A percentile compares a stretch with the other conserved stretches of the same genome.
These are phyloP conservation scores for Phoxinus dragarum DNA, from an alignment of 2,797 vertebrate genomes.

Conservation along the genomic window DNA sequence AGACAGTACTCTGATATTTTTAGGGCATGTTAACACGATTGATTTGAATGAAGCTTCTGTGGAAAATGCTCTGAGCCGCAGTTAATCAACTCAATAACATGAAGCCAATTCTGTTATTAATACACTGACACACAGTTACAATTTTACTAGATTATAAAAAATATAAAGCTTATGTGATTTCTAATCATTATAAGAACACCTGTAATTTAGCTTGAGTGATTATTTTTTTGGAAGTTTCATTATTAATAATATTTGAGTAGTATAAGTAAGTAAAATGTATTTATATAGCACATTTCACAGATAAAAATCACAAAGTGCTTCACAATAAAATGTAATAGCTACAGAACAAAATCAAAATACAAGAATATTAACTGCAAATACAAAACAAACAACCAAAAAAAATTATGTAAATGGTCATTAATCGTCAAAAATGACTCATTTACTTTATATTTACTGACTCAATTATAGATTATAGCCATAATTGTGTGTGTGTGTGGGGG, in stretches of 20 bases:
- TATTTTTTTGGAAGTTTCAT: not conserved
- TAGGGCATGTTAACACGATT: not conserved
- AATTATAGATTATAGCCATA: not conserved
- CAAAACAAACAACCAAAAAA: too few relatives aligned
- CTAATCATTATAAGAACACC: not conserved
- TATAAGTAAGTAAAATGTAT: too few relatives aligned
- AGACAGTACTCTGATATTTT: not conserved
- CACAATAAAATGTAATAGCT: too few relatives aligned
- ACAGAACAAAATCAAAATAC: too few relatives aligned
- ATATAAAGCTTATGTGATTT: not conserved
- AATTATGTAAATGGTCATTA: not conserved
- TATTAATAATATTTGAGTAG: not conserved
- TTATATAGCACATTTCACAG: too few relatives aligned
- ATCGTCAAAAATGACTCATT: not conserved
- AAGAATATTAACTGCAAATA: too few relatives aligned
- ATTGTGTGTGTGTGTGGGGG: too few relatives aligned
- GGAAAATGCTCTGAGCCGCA: not conserved
- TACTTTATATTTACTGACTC: conserved; percentile 17
- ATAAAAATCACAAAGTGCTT: too few relatives aligned
- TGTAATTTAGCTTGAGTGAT: not conserved
- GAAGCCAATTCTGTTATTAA: not conserved
- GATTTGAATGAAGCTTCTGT: not conserved
- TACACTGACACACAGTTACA: not conserved
- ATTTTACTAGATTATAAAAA: too few relatives aligned
- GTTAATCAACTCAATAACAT: not conserved